Conservation (phyloP, 1,140 invertebrate species). For the Meteorus sp. region DNA sequence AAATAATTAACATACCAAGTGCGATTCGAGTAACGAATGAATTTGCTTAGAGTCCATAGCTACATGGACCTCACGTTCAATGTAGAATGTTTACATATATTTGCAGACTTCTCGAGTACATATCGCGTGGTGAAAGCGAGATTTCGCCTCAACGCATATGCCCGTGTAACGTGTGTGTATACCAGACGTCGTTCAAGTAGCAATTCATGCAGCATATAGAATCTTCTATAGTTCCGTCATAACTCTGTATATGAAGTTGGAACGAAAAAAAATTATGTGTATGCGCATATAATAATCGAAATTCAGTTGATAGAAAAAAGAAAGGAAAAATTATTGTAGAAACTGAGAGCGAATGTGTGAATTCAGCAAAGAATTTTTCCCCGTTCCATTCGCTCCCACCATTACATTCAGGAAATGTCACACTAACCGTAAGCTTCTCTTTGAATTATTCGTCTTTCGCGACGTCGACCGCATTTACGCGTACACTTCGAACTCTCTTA, state of each 20-base stretch:
- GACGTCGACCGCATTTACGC: constrained; percentile 10
- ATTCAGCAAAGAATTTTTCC: background rate
- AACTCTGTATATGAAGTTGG: no score
- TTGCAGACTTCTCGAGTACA: no score
- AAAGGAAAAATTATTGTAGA: background rate
- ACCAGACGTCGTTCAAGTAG: no score
- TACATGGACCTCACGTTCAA: no score
- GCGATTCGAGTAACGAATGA: no score
- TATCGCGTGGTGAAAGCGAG: no score
- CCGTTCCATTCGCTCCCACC: background rate
- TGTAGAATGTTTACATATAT: no score
- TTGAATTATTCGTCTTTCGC: constrained; percentile 12
- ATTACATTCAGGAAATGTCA: background rate
- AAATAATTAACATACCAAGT: no score
- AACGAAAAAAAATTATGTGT: background rate
- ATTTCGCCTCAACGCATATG: no score
- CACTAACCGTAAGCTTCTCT: constrained; percentile 4
- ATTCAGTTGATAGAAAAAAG: background rate
- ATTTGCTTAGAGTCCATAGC: no score
- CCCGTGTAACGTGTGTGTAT: no score
- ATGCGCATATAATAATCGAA: background rate
- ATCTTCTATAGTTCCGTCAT: background rate
- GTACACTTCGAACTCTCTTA: constrained; percentile 4
- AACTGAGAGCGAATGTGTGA: constrained; percentile 1
- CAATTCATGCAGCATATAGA: no score